Evolutionary conservation across 2,888 invertebrate species (phyloP), one percentile per base, ranked within the genome.

Genomic region (Acanthoscelides obtectus): DNA sequence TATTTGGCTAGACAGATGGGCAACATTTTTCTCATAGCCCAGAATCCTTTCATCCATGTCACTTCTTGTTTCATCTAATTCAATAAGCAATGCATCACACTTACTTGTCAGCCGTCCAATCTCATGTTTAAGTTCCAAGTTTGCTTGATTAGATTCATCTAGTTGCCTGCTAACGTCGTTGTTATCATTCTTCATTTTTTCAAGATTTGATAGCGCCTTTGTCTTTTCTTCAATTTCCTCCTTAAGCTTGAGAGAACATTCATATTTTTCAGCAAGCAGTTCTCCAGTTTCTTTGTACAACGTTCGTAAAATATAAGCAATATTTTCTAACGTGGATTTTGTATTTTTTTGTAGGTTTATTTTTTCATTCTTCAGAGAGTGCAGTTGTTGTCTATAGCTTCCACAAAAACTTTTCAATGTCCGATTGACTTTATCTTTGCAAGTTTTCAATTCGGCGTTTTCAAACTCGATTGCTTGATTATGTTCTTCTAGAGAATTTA

Each of bases 171-270:
- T 67, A 22, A 67, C 22, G n/a, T 72, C 67, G 2, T 20, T 64
- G 45, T 63, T 66, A 19, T 67, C 27, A 19, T 22, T 17, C 19
- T 68, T 67, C 12, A 68, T 4, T 20, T 45, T 66, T 67, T 66
- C 68, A 63, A 74, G 66, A 27, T 73, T 66, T 20, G 66, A 22
- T 20, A 22, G 25, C 6, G 64, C 22, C 64, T 69, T 20, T 19
- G 25, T 20, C 5, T 27, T 68, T 67, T 73, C 70, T 8, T 25
- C 25, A 22, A 22, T 65, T 64, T 22, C 71, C 6, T 22, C 19
- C 22, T 21, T n/a, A 0, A 70, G 67, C 21, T 63, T 67, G 1
- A 21, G 5, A 66, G 5, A 3, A 66, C 1, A 17, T 66, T 66
- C 66, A 66, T 66, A n/a, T 66, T 12, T 6, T 22, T 66, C 66